A percentile compares a stretch with the other conserved stretches of the same genome.
These are phyloP conservation scores for Balearica regulorum DNA, from an alignment of 2,797 vertebrate genomes.

Conservation along the genomic window DNA sequence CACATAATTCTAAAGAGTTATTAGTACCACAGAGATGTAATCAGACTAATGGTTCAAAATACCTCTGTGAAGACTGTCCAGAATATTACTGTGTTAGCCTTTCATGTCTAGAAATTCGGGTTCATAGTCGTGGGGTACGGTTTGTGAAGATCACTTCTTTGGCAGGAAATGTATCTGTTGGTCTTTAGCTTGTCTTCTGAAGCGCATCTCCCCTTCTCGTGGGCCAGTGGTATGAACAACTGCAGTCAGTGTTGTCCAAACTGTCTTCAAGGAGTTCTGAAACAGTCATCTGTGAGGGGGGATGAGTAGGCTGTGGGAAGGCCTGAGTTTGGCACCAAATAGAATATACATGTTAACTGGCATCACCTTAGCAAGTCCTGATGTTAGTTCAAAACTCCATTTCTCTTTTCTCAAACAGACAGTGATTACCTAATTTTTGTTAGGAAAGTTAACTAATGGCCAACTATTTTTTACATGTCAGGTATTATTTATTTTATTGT, in stretches of 20 bases:
- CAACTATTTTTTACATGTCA: background rate
- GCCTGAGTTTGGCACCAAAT: background rate
- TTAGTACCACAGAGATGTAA: background rate
- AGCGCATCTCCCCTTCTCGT: background rate
- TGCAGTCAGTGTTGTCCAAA: background rate
- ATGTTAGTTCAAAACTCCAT: background rate
- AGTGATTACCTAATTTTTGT: background rate
- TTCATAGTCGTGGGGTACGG: background rate
- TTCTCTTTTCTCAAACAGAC: background rate
- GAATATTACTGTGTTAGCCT: background rate
- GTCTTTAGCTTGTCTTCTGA: background rate
- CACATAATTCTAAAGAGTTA: background rate
- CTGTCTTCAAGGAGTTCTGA: background rate
- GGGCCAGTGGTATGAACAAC: too few species aligned
- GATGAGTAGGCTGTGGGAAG: background rate
- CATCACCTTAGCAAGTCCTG: background rate
- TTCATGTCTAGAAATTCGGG: background rate
- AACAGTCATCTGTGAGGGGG: rapidly evolving
- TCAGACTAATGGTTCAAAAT: background rate
- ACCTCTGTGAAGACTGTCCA: background rate
- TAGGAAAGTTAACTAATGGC: background rate
- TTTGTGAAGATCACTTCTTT: background rate
- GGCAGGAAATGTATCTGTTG: background rate
- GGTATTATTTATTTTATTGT: background rate
- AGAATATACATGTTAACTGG: background rate